Percentiles rank a stretch among this genome's conserved stretches.
Evolutionary conservation across 2,113 vertebrate species (phyloP).

Genomic region (Taurulus bubalis): DNA sequence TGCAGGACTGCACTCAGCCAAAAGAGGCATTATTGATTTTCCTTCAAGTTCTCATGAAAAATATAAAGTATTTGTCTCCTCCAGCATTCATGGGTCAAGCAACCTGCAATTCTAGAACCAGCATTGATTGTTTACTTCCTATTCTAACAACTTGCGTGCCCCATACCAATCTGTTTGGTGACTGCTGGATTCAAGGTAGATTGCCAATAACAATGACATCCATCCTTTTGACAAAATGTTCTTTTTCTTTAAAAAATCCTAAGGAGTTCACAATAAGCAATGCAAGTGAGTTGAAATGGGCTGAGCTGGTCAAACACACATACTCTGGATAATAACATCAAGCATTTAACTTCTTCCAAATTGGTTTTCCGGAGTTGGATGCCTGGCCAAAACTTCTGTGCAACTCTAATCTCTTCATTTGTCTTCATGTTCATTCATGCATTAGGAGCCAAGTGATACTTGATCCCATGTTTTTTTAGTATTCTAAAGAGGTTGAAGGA

Average conservation of each 20-base stretch:
- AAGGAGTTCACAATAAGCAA: conserved; percentile 17
- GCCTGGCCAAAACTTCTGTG: not conserved
- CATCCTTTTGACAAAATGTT: conserved; percentile 31
- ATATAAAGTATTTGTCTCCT: conserved; percentile 46
- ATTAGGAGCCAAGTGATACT: conserved; percentile 44
- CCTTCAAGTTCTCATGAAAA: conserved; percentile 43
- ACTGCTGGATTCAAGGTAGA: not conserved
- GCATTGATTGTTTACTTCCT: conserved; percentile 30
- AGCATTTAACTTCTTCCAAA: not conserved
- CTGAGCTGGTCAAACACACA: conserved; percentile 8
- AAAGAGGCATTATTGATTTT: conserved; percentile 59
- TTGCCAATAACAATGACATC: not conserved
- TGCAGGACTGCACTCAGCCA: conserved; percentile 15
- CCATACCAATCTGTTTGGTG: conserved; percentile 11
- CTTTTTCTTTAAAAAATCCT: too few relatives aligned
- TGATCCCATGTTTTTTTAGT: conserved; percentile 57
- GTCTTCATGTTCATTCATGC: conserved; percentile 39
- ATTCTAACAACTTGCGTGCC: conserved; percentile 26
- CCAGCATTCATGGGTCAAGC: conserved; percentile 42
- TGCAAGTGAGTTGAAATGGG: not conserved
- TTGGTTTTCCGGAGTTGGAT: not conserved
- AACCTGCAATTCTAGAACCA: conserved; percentile 25
- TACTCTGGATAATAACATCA: not conserved
- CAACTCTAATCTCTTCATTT: conserved; percentile 27
- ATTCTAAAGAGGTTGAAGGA: conserved; percentile 60